phyloP scores from a whole-genome alignment of 1,140 invertebrate genomes.

The Hetaerina americana region DNA sequence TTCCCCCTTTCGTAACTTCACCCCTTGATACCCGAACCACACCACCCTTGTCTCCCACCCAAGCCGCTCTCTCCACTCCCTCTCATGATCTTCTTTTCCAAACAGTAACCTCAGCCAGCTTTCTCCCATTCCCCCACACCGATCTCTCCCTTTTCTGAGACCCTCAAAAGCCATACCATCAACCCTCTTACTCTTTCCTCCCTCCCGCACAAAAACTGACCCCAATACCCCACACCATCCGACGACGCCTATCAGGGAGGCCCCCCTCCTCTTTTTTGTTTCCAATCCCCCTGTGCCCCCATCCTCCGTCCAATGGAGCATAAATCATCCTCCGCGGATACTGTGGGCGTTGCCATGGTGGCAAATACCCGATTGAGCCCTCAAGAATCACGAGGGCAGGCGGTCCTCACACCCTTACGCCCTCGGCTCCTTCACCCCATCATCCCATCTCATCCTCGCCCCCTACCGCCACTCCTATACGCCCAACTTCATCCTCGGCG shows the following conservation, averaged over 20 bases:
- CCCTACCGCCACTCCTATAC: too few species aligned
- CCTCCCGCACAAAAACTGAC: neutral
- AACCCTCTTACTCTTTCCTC: too few species aligned
- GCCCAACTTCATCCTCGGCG: too few species aligned
- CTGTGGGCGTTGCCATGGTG: neutral
- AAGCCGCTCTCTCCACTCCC: too few species aligned
- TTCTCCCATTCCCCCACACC: too few species aligned
- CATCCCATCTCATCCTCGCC: neutral
- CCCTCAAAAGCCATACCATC: too few species aligned
- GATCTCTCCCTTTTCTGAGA: too few species aligned
- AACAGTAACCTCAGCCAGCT: too few species aligned
- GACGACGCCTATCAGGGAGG: neutral
- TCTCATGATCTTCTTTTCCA: too few species aligned
- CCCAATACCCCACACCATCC: neutral
- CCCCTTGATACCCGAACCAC: too few species aligned
- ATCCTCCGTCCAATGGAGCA: neutral
- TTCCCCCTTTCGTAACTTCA: too few species aligned
- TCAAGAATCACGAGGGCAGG: neutral
- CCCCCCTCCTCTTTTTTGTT: neutral
- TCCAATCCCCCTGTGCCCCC: neutral
- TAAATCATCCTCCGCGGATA: neutral
- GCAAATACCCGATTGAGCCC: neutral
- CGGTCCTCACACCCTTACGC: neutral
- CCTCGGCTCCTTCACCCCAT: neutral
- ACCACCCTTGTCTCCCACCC: too few species aligned